Conservation (phyloP, 2,797 vertebrate genomes). For the Phoxinus dragarum region DNA sequence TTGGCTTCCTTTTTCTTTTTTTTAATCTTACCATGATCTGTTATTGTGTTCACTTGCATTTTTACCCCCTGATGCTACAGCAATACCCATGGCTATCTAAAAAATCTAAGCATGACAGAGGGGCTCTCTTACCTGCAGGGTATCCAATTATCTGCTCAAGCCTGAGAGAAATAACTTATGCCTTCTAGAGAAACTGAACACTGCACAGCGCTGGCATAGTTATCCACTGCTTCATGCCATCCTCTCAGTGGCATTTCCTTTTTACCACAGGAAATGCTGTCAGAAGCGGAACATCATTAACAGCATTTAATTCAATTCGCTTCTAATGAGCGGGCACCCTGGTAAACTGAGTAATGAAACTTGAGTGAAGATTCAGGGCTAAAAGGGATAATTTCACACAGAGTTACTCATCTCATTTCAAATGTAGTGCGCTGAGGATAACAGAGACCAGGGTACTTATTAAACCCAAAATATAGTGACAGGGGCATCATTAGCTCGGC, state of each 20-base stretch:
- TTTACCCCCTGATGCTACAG: conserved; percentile 6
- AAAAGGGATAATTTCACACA: conserved; percentile 50
- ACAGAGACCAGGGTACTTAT: conserved; percentile 54
- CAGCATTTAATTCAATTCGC: conserved; percentile 30
- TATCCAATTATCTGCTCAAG: conserved; percentile 40
- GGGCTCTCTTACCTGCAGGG: conserved; percentile 46
- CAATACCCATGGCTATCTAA: conserved; percentile 1
- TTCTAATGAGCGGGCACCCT: conserved; percentile 30
- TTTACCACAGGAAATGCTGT: conserved; percentile 31
- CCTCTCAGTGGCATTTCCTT: conserved; percentile 14
- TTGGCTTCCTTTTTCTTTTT: neutral
- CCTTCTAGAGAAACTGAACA: conserved; percentile 4
- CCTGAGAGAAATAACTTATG: conserved; percentile 44
- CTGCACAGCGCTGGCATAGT: conserved; percentile 7
- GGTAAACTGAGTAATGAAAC: conserved; percentile 49
- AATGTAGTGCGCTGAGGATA: conserved; percentile 28
- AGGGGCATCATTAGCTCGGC: conserved; percentile 57
- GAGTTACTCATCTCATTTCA: conserved; percentile 37
- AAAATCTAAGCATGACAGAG: conserved; percentile 22
- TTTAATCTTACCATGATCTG: conserved; percentile 8
- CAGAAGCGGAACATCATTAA: conserved; percentile 3
- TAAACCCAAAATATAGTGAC: conserved; percentile 56
- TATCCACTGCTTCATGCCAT: conserved; percentile 6
- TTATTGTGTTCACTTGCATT: neutral
- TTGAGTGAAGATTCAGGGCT: conserved; percentile 34